Evolutionary conservation across 2,113 vertebrate genomes (phyloP).

Genomic region (Ophiodon elongatus): DNA sequence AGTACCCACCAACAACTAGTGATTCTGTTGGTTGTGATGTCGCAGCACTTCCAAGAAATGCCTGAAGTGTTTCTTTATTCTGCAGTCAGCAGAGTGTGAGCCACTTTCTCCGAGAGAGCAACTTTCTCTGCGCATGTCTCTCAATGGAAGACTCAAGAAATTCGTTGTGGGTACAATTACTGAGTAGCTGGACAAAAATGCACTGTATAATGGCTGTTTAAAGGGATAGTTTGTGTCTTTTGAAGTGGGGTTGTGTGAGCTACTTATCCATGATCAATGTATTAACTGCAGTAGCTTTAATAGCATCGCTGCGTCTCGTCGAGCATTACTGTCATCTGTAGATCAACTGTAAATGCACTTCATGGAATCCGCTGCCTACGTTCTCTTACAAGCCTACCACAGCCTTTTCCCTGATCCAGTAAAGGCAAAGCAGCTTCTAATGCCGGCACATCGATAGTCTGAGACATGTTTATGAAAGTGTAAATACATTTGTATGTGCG

Average conservation of each 20-base stretch:
- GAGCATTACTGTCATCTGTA: neutral
- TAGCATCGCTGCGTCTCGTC: neutral
- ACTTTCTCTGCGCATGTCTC: neutral
- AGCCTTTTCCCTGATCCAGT: constrained; percentile 87
- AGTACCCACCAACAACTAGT: constrained; percentile 33
- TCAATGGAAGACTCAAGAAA: constrained; percentile 12
- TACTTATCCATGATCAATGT: neutral
- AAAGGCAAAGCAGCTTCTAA: constrained; percentile 86
- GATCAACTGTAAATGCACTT: neutral
- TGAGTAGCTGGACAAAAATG: neutral
- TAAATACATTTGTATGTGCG: constrained; percentile 88
- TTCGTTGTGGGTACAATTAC: neutral
- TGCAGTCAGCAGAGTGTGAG: constrained; percentile 48
- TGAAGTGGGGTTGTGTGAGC: neutral
- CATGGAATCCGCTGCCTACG: neutral
- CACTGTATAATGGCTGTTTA: neutral
- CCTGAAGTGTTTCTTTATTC: constrained; percentile 57
- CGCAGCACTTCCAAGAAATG: constrained; percentile 66
- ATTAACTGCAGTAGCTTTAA: neutral
- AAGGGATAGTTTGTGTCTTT: neutral
- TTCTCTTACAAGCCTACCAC: constrained; percentile 95
- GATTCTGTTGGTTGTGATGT: constrained; percentile 56
- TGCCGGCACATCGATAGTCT: constrained; percentile 93
- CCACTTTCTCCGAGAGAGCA: constrained; percentile 31
- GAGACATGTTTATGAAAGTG: constrained; percentile 63